Conservation (phyloP, 2,888 invertebrate genomes). For the Aquatica leii region DNA sequence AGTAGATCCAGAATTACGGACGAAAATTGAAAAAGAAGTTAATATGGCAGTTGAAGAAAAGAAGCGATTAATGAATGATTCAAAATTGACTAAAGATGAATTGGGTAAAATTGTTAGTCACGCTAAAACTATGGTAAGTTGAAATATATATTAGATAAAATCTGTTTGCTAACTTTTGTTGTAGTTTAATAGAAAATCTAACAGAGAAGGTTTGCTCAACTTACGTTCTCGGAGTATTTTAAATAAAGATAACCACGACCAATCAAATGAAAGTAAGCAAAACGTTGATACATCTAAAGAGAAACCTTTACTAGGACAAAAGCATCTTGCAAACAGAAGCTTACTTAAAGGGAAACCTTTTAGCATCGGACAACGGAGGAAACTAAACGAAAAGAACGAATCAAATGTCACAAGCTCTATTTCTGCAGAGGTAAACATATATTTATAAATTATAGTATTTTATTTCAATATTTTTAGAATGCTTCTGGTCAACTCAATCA, state of each 20-base stretch:
- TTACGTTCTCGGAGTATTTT: neutral
- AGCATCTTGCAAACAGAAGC: too few species aligned
- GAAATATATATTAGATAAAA: neutral
- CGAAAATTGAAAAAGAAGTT: constrained; percentile 31
- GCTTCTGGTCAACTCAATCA: too few species aligned
- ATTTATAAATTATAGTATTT: neutral
- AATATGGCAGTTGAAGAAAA: constrained; percentile 42
- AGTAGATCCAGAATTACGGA: neutral
- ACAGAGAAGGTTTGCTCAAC: neutral
- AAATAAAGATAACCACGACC: neutral
- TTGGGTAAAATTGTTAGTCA: constrained; percentile 43
- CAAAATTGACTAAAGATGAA: constrained; percentile 40
- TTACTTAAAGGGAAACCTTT: neutral
- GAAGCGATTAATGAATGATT: constrained; percentile 31
- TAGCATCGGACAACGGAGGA: neutral
- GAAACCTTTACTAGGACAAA: too few species aligned
- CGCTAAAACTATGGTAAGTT: constrained; percentile 36
- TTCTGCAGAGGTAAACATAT: neutral
- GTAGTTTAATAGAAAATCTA: neutral
- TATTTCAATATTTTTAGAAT: neutral
- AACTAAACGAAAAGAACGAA: neutral
- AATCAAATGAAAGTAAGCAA: neutral
- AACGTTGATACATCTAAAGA: neutral
- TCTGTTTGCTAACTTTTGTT: too few species aligned
- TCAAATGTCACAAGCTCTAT: too few species aligned